Percentiles rank a stretch among this genome's conserved stretches.
phyloP scores from a whole-genome alignment of 2,888 invertebrate genomes.

The Meganola albula region DNA sequence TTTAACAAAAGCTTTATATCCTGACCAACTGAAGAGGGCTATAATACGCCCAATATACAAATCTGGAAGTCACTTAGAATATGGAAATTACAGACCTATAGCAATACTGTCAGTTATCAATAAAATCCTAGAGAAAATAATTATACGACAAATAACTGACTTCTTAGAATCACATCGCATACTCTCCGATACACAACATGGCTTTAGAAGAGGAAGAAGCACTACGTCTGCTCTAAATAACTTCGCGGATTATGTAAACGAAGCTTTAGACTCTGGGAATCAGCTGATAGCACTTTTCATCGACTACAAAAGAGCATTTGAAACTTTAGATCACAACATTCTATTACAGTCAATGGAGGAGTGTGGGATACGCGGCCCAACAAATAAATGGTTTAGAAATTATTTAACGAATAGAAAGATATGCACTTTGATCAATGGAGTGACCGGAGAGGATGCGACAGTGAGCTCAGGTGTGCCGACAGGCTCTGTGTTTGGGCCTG shows the following conservation, averaged over 20 bases:
- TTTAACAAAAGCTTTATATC: not conserved
- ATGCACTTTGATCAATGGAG: no score
- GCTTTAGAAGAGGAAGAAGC: not conserved
- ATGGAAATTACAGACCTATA: no score
- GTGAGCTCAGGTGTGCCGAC: no score
- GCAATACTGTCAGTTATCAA: not conserved
- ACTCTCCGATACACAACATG: not conserved
- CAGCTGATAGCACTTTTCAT: constrained; percentile 2
- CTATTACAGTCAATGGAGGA: constrained; percentile 1
- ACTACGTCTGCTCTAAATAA: not conserved
- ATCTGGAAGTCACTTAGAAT: constrained; percentile 6
- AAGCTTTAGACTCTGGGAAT: not conserved
- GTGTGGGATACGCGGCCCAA: not conserved
- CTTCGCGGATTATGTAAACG: constrained; percentile 1
- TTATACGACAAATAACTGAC: not conserved
- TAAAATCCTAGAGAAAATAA: constrained; percentile 6
- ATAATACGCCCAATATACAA: constrained; percentile 12
- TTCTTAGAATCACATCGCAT: not conserved
- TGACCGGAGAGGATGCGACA: no score
- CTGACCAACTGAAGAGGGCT: constrained; percentile 6
- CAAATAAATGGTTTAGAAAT: no score
- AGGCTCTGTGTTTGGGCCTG: no score
- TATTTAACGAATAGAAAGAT: no score
- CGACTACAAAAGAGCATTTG: constrained; percentile 3
- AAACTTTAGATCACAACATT: not conserved